Evolutionary conservation across 2,113 vertebrate genomes (phyloP).

Genomic region (Apeltes quadracus): DNA sequence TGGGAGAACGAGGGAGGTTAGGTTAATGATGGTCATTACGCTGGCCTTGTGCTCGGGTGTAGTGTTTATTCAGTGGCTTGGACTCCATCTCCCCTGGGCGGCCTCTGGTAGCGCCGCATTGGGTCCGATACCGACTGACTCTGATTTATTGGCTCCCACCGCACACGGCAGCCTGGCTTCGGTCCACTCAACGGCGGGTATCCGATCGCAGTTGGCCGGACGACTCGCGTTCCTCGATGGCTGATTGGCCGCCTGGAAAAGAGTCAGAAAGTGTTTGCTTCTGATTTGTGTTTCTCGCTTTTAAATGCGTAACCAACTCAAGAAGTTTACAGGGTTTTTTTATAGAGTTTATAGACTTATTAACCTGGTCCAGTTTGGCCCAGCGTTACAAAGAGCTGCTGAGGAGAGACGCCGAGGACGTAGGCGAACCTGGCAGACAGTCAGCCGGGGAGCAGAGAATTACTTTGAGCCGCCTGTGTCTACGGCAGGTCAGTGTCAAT

Average conservation of each 20-base stretch:
- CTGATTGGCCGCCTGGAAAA: slow-evolving; percentile 2
- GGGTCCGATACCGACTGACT: slow-evolving; percentile 64
- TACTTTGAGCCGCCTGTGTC: slow-evolving; percentile 46
- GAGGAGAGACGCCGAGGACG: slow-evolving; percentile 52
- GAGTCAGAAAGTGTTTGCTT: slow-evolving; percentile 9
- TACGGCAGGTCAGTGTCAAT: slow-evolving; percentile 61
- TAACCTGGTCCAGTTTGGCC: slow-evolving; percentile 36
- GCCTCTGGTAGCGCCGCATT: slow-evolving; percentile 49
- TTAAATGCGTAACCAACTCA: background rate
- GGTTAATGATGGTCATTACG: slow-evolving; percentile 76
- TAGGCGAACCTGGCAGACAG: slow-evolving; percentile 56
- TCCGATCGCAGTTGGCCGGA: slow-evolving; percentile 52
- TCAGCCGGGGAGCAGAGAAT: slow-evolving; percentile 56
- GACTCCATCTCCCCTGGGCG: slow-evolving; percentile 65
- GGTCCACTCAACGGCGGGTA: slow-evolving; percentile 52
- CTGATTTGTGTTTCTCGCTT: background rate
- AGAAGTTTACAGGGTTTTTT: background rate
- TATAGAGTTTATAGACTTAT: slow-evolving; percentile 20
- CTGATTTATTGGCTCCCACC: slow-evolving; percentile 71
- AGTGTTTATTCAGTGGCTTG: slow-evolving; percentile 76
- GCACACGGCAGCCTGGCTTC: slow-evolving; percentile 61
- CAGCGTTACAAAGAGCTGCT: slow-evolving; percentile 23
- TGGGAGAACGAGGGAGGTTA: slow-evolving; percentile 58
- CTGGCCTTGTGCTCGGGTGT: slow-evolving; percentile 63
- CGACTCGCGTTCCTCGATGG: slow-evolving; percentile 1